phyloP scores from a whole-genome alignment of 2,888 invertebrate genomes.

The Tetragnatha montana region DNA sequence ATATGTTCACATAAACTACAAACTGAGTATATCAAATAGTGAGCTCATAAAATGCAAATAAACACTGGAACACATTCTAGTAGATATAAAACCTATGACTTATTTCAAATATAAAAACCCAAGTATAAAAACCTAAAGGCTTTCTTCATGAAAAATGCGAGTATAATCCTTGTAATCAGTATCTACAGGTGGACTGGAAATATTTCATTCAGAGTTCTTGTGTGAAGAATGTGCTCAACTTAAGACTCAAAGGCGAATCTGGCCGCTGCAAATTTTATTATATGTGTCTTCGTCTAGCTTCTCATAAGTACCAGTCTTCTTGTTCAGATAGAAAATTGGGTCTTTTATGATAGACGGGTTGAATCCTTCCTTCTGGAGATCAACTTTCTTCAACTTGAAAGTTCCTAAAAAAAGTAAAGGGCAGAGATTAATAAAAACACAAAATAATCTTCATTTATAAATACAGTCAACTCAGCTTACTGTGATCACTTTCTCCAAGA shows the following conservation, averaged over 20 bases:
- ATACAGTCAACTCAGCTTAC: background rate
- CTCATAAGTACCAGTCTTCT: constrained; percentile 63
- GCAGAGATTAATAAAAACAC: background rate
- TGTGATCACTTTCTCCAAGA: no score
- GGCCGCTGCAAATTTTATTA: constrained; percentile 84
- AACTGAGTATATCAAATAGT: background rate
- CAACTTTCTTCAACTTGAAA: constrained; percentile 93
- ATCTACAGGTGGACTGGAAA: background rate
- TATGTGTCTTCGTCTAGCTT: constrained; percentile 82
- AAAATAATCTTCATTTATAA: background rate
- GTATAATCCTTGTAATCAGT: background rate
- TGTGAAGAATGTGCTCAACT: background rate
- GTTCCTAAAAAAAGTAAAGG: constrained; percentile 82
- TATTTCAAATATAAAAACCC: background rate
- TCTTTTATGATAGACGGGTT: constrained; percentile 77
- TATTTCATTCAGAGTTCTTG: background rate
- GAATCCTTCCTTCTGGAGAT: constrained; percentile 90
- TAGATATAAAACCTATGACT: background rate
- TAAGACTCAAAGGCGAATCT: constrained; percentile 74
- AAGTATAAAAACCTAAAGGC: background rate
- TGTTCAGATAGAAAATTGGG: constrained; percentile 72
- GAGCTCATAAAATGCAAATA: background rate
- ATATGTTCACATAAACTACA: background rate
- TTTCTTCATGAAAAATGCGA: background rate
- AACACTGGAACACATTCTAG: background rate